A percentile compares a stretch with the other conserved stretches of the same genome.
These are phyloP conservation scores for Phycodurus eques DNA, from an alignment of 2,113 vertebrate genomes.

Conservation along the genomic window DNA sequence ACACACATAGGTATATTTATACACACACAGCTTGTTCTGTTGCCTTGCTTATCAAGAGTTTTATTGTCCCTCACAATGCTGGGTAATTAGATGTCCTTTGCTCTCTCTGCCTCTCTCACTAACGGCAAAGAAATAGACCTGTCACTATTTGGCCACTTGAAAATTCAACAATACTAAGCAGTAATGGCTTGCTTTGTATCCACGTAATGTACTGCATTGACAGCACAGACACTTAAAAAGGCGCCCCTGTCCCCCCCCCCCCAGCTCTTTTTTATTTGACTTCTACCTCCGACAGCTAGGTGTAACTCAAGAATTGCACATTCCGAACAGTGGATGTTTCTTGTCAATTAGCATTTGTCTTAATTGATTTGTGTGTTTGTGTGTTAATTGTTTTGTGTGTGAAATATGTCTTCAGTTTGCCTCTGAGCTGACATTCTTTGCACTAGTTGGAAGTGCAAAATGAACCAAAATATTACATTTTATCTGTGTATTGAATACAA, in stretches of 20 bases:
- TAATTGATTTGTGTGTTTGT: constrained; percentile 10
- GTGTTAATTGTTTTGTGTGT: not conserved
- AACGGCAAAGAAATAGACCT: constrained; percentile 76
- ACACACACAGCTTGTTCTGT: constrained; percentile 48
- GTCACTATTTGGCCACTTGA: constrained; percentile 74
- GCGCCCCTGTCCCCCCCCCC: constrained; percentile 29
- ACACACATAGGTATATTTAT: constrained; percentile 13
- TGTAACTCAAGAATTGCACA: constrained; percentile 37
- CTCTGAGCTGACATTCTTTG: not conserved
- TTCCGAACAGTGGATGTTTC: constrained; percentile 24
- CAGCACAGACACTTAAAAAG: constrained; percentile 63
- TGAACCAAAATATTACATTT: not conserved
- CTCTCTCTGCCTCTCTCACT: constrained; percentile 63
- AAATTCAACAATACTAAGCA: constrained; percentile 75
- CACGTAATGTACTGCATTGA: constrained; percentile 63
- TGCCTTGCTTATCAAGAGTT: constrained; percentile 70
- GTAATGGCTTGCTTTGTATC: constrained; percentile 74
- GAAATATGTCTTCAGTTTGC: constrained; percentile 10
- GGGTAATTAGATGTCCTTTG: constrained; percentile 78
- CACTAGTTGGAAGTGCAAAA: constrained; percentile 3
- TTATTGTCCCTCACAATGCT: constrained; percentile 74
- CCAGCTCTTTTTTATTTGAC: constrained; percentile 52
- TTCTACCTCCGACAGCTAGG: constrained; percentile 32
- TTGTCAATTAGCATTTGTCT: constrained; percentile 29
- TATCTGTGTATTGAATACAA: constrained; percentile 1